Evolutionary conservation across 2,888 invertebrate species (phyloP).

Genomic region (Vesta saturnalis): DNA sequence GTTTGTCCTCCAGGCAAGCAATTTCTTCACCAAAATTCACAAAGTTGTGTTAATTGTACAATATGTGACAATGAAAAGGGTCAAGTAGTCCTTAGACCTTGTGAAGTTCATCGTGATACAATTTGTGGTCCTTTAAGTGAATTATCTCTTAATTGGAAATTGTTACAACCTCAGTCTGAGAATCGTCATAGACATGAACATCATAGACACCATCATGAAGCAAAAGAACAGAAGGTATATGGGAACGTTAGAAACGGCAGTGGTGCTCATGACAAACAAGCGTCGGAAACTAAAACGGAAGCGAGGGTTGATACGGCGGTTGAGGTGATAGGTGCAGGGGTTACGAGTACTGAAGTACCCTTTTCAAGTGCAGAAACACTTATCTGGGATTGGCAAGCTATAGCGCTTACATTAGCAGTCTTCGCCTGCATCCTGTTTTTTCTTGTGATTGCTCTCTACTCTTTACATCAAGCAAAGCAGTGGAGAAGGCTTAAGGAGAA

Average conservation of each 20-base stretch:
- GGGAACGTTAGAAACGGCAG: constrained; percentile 22
- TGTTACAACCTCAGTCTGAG: constrained; percentile 27
- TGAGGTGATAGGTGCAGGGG: constrained; percentile 41
- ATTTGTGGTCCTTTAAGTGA: constrained; percentile 76
- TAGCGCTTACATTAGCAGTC: constrained; percentile 76
- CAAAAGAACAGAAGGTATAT: constrained; percentile 33
- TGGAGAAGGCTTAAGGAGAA: constrained; percentile 82
- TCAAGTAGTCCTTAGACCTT: constrained; percentile 74
- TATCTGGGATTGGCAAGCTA: constrained; percentile 79
- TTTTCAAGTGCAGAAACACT: constrained; percentile 62
- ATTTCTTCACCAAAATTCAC: constrained; percentile 75
- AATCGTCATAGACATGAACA: constrained; percentile 48
- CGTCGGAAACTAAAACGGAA: constrained; percentile 63
- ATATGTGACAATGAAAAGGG: constrained; percentile 67
- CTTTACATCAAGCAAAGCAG: constrained; percentile 80
- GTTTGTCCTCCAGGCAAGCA: constrained; percentile 65
- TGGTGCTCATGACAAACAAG: constrained; percentile 53
- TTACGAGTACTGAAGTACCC: constrained; percentile 58
- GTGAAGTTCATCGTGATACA: constrained; percentile 79
- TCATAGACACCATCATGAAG: constrained; percentile 46
- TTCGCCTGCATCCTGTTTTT: constrained; percentile 83
- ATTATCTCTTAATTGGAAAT: constrained; percentile 55
- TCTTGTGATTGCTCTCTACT: constrained; percentile 78
- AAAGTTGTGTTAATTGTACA: constrained; percentile 76
- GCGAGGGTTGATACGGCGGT: constrained; percentile 51